Base-by-base conservation (phyloP, 2,113 vertebrate genomes). In the Cacatua alba region DNA sequence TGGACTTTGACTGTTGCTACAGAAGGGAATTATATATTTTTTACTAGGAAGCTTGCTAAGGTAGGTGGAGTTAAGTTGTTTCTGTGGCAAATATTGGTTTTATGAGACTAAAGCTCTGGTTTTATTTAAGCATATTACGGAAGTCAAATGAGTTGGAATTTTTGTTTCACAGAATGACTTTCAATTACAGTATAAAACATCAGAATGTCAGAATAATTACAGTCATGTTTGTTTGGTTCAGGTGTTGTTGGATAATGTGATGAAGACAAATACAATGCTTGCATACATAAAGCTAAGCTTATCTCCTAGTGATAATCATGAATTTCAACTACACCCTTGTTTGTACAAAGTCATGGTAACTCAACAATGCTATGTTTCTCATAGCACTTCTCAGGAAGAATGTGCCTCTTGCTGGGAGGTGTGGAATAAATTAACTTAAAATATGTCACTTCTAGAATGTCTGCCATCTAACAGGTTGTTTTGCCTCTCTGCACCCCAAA, bases 61-160 rank as follows among this genome's bases (percentile, higher is more conserved):
- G 31, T 48, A 53, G 44, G 24, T 52, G 29, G 25, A 57, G 48
- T 46, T 88, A 35, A 67, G 33, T 75, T 71, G 39, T 88, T 94
- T 94, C 64, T 84, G 16, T 68, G 60, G 86, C 57, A 96, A 95
- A 97, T 74, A 94, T 6, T 93, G n/a, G 31, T 29, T 91, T 95
- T 83, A 71, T 82, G 70, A 96, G 68, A 70, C 83, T 64, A 93
- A 82, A 76, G 25, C 72, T 88, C 18, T 80, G 62, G 18, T 94
- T 86, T 76, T 91, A 62, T 70, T 82, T 92, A 71, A 94, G 37
- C 86, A 37, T 63, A 28, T 93, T 88, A 68, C 19, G 51, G 59
- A 89, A 84, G 25, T 87, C 60, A 95, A 86, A 52, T 15, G 13
- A 57, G 49, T 62, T 80, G 65, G 68, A 90, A 29, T 93, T 90